Base-by-base conservation (phyloP, 2,888 invertebrate genomes). In the Hypena proboscidalis region DNA sequence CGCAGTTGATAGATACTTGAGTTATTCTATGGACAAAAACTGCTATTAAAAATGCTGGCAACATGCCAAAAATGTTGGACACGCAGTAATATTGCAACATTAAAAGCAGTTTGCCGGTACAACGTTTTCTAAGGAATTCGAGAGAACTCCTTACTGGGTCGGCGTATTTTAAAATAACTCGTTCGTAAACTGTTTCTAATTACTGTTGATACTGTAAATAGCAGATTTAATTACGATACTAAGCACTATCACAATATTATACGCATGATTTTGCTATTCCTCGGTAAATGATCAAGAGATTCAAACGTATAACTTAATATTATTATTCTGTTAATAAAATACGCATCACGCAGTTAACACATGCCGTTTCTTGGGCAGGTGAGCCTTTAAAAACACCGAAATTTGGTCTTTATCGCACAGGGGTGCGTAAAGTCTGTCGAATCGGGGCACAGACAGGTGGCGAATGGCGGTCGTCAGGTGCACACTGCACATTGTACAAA, bases 391-490 rank as follows among this genome's bases (percentile, higher is more conserved):
- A 31, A 8, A 26, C 13, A 14, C 19, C 41, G 17, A 47, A 55
- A 50, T 51, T 44, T 51, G 23, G 14, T 21, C 40, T 42, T 35
- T 56, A 34, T 2, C 11, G 19, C 40, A 23, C 46, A 11, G 29
- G 15, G 41, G 46, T 61, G 52, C 62, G 53, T 54, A 41, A 48
- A 50, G 42, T 30, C 13, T 21, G 32, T 29, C 38, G 31, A 49
- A 52, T 35, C 22, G 30, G 45, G 55, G 48, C 53, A 50, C 35
- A 49, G 76, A 65, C 79, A 78, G 77, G 75, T 76, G 79, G 67
- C 36, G 33, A 48, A 41, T 62, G 52, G 17, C 54, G 33, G 44
- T 35, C 59, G 74, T 70, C 80, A 80, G 80, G 73, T 80, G 78
- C 65, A 57, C 31, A 8, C 70, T 77, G 75, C 65, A 61, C 32